phyloP scores from a whole-genome alignment of 2,888 invertebrate genomes.

The Acleris cristana region DNA sequence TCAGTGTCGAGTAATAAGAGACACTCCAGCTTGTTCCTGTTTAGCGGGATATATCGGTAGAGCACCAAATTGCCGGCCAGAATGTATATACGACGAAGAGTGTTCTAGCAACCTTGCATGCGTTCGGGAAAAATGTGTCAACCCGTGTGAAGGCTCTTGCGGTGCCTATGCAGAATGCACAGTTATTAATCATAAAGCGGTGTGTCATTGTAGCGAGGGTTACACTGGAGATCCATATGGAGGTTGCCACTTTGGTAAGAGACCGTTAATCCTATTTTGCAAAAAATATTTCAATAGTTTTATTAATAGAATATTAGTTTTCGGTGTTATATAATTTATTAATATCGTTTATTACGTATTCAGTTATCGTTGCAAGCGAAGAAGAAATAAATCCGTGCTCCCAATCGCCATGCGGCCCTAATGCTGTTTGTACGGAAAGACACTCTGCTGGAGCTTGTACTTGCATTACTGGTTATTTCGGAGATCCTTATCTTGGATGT shows the following conservation, averaged over 20 bases:
- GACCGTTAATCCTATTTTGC: not conserved
- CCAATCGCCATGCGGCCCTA: slow-evolving; percentile 94
- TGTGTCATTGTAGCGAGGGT: slow-evolving; percentile 91
- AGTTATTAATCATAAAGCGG: slow-evolving; percentile 92
- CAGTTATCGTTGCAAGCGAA: slow-evolving; percentile 85
- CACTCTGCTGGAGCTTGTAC: slow-evolving; percentile 93
- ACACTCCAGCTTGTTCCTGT: slow-evolving; percentile 92
- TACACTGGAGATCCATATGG: slow-evolving; percentile 94
- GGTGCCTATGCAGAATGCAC: slow-evolving; percentile 90
- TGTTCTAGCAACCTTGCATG: slow-evolving; percentile 93
- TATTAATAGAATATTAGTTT: not conserved
- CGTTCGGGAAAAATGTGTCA: slow-evolving; percentile 90
- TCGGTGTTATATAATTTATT: slow-evolving; percentile 4
- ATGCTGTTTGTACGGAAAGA: slow-evolving; percentile 92
- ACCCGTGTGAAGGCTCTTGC: slow-evolving; percentile 94
- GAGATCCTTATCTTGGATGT: slow-evolving; percentile 94
- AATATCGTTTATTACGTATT: slow-evolving; percentile 34
- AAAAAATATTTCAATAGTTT: not conserved
- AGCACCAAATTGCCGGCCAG: slow-evolving; percentile 93
- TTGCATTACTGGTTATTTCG: slow-evolving; percentile 92
- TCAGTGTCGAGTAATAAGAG: slow-evolving; percentile 90
- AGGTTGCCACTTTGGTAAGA: slow-evolving; percentile 85
- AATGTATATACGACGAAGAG: slow-evolving; percentile 93
- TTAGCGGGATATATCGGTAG: slow-evolving; percentile 90
- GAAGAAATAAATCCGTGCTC: slow-evolving; percentile 90